Evolutionary conservation across 2,797 vertebrate species (phyloP), one percentile per base, ranked within the genome.

Genomic region (Crenuchus spilurus): DNA sequence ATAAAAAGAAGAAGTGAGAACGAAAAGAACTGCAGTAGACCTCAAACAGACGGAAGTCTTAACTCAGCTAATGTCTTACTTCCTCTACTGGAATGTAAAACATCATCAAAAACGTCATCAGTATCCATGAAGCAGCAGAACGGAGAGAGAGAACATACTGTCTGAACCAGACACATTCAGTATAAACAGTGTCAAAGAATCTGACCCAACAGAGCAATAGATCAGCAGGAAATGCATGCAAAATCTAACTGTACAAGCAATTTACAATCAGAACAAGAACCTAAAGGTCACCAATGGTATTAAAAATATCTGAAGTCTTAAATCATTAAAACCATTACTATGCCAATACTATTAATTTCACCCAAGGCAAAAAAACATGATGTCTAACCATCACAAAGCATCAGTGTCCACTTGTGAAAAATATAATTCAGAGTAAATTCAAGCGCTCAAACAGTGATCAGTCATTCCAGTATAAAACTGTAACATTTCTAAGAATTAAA

Each of bases 51-150:
- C 26, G n/a, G 54, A 49, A 18, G 6, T 37, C 6, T 30, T 35
- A 58, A 33, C 4, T 8, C 42, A 11, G 24, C 41, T 33, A 16
- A 35, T 1, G 37, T 1, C 7, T 10, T 63, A 65, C 58, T 70
- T 78, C 69, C 46, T 55, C 22, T 10, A 64, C 8, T 14, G 26
- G 44, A 58, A 49, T 30, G 22, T 49, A 11, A 61, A 39, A 75
- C 69, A 28, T 75, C 72, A 72, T 2, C 14, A 31, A 61, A n/a
- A 31, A 22, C 58, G 39, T 81, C 80, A 78, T 14, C 63, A 42
- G 73, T 81, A 66, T 76, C 76, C 41, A 46, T 48, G 72, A 67
- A 78, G 44, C 18, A 16, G 49, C 20, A 65, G 18, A 13, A 46
- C 42, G 48, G 62, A 68, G 54, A 37, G 54, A 37, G 51, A 60